Base-by-base conservation (phyloP, 2,797 vertebrate species). In the Thamnophis elegans region DNA sequence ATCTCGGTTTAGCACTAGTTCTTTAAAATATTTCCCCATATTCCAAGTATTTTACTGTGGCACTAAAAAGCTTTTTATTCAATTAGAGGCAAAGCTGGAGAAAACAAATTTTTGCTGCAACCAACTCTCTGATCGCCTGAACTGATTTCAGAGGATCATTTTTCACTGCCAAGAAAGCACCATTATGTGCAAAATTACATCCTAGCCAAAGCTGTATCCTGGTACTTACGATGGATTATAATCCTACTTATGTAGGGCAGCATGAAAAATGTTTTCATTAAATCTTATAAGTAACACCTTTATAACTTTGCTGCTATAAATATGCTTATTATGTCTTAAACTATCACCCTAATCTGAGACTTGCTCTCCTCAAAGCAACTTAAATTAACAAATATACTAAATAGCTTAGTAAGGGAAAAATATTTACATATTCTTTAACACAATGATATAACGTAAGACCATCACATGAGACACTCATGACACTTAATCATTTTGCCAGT, bases 111-210 rank as follows among this genome's bases (percentile, higher is more conserved):
- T 89, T 78, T 86, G 56, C 87, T 62, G n/a, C 56, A 62, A 58
- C 8, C 60, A 82, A 65, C 13, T 85, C 73, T 89, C 47, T 42
- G 58, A 65, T 32, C 54, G 32, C 55, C 32, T 89, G n/a, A 85
- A 86, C 42, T 85, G 73, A 65, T 89, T 89, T 65, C 56, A 85
- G 16, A 62, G 58, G 9, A 36, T 85, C 60, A 58, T 78, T 85
- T 89, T 85, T 89, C 68, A 89, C 14, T 89, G 91, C 88, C 26
- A 53, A 65, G 88, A 92, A 68, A 94, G 58, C 18, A 91, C 5
- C 28, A 42, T 47, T 26, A 18, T 51, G 73, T n/a, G 56, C n/a
- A 58, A 90, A 62, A 93, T 28, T 91, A 65, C 54, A 91, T 26
- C 68, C 85, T 5, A 89, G 54, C 59, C 78, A 86, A 25, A 18